Percentiles rank a stretch among this genome's conserved stretches.
phyloP scores from a whole-genome alignment of 2,113 vertebrate genomes.

The Neogale vison region DNA sequence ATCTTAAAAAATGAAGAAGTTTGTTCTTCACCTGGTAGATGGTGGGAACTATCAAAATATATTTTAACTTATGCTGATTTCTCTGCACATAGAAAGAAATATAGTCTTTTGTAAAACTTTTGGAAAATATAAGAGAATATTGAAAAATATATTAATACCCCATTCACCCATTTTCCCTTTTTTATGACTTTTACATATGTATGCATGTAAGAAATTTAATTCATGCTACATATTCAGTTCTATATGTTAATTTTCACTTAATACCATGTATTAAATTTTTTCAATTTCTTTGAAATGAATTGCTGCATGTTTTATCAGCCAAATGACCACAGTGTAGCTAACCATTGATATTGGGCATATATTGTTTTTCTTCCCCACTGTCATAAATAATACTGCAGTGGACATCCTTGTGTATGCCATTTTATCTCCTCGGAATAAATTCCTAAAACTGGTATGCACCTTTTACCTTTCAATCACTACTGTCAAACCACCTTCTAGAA shows the following conservation, averaged over 20 bases:
- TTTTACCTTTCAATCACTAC: constrained; percentile 44
- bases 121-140: constrained; percentile 21
- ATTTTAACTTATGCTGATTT: not conserved
- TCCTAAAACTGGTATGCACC: not conserved
- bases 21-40: not conserved
- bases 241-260: not conserved
- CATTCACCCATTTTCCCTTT: not conserved
- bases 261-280: not conserved
- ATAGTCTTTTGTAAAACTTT: not conserved
- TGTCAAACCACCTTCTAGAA: constrained; percentile 26
- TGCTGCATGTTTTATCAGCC: not conserved
- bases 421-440: not conserved
- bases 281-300: not conserved
- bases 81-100: constrained; percentile 19
- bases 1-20: not conserved
- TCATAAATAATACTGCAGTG: constrained; percentile 8
- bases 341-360: not conserved
- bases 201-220: constrained; percentile 4
- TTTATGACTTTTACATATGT: not conserved
- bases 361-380: not conserved
- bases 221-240: constrained; percentile 31
- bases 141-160: not conserved
- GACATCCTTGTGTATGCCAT: not conserved
- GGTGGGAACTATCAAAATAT: not conserved
- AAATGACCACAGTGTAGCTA: not conserved